phyloP scores from a whole-genome alignment of 2,797 vertebrate species.

The Urocyon cinereoargenteus region DNA sequence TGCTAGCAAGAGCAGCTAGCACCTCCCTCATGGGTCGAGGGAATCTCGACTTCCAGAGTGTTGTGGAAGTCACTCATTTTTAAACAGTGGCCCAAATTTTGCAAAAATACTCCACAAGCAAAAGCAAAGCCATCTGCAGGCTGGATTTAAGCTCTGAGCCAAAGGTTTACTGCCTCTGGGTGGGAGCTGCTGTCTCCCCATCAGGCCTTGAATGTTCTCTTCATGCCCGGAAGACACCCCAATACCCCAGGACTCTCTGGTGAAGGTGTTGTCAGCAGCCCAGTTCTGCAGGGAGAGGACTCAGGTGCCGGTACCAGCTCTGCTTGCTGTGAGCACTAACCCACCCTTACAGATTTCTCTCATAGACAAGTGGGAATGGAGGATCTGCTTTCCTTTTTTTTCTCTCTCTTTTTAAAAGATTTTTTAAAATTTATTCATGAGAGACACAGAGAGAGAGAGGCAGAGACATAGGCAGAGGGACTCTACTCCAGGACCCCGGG shows the following conservation, averaged over 20 bases:
- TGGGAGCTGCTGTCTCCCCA: not conserved
- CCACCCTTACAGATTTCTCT: not conserved
- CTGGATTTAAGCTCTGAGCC: not conserved
- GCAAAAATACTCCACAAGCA: not conserved
- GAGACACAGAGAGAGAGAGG: not conserved
- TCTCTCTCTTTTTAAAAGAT: not conserved
- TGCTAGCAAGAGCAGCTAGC: too few species aligned
- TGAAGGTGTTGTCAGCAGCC: not conserved
- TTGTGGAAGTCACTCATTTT: not conserved
- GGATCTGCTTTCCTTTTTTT: not conserved
- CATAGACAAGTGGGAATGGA: too few species aligned
- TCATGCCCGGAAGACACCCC: not conserved
- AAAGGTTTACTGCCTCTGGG: not conserved
- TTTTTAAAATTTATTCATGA: not conserved
- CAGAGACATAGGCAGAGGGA: too few species aligned
- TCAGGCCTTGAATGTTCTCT: not conserved
- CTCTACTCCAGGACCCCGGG: not conserved
- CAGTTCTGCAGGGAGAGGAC: not conserved
- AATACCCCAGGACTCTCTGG: not conserved
- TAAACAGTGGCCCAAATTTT: not conserved
- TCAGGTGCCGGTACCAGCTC: not conserved
- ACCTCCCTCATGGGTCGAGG: not conserved
- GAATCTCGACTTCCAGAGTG: not conserved
- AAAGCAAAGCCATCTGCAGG: too few species aligned
- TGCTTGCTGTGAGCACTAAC: not conserved